Evolutionary conservation across 2,797 vertebrate genomes (phyloP), one percentile per base, ranked within the genome.

Genomic region (Catharus ustulatus): DNA sequence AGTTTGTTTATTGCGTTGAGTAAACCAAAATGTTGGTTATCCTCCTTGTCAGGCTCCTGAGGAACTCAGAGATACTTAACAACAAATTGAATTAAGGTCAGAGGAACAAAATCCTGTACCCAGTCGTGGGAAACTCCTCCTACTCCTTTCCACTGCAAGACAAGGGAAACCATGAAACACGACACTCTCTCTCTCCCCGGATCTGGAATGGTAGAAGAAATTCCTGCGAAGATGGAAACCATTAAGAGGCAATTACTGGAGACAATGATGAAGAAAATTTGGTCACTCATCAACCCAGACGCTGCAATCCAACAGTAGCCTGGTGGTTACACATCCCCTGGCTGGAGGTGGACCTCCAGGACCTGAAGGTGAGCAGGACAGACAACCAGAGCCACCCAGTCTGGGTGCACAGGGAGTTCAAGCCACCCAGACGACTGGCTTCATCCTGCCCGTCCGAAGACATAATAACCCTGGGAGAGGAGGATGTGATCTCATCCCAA

Each of bases 401-500:
- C 91, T 89, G 93, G 1, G 34, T 3, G 2, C 26, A 74, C 57
- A 2, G 61, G 61, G 94, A 85, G 79, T 63, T 43, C 9, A 58
- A 96, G 95, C 80, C 94, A 95, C 93, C 92, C 94, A 94, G 94
- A 66, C 55, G 30, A 34, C 94, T 12, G 23, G 72, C 94, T 85
- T 95, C 89, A 96, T 96, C 95, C 95, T 96, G 95, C 93, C 81
- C 0, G 15, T 71, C 84, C 5, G 1, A 81, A 95, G 95, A 90
- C 95, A 92, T 92, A 93, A 93, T 92, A 95, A 95, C 86, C 73
- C 79, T 87, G 92, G 75, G 93, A 95, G 94, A 84, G 54, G 78
- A 96, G 96, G 96, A 96, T 96, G 93, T 96, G 94, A 97, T 84
- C 94, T 96, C 96, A 96, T 92, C 86, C 91, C 88, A 87, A 89